Conservation (phyloP, 2,888 invertebrate genomes). For the Pseudanteris insignis region DNA sequence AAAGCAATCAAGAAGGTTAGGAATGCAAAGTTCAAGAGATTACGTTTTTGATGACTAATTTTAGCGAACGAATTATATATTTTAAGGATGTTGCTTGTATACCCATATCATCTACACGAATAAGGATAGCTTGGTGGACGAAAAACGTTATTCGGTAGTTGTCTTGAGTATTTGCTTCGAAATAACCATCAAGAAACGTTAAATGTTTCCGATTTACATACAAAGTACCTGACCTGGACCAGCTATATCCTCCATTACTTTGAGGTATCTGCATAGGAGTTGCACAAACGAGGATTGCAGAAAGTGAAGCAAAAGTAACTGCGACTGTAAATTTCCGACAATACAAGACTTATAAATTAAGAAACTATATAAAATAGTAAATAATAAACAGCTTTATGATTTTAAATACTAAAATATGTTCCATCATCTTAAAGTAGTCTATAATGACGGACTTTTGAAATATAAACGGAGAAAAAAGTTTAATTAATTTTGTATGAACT, state of each 20-base stretch:
- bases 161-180: conserved; percentile 50
- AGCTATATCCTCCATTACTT: conserved; percentile 20
- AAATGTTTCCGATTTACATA: conserved; percentile 55
- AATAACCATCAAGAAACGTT: conserved; percentile 53
- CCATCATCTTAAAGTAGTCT: too few relatives aligned
- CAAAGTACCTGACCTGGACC: conserved; percentile 50
- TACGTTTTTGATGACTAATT: conserved; percentile 28
- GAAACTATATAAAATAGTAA: too few relatives aligned
- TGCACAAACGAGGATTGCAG: conserved; percentile 24
- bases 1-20: too few relatives aligned
- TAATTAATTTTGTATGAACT: too few relatives aligned
- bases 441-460: too few relatives aligned
- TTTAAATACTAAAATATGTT: too few relatives aligned
- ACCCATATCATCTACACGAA: conserved; percentile 21
- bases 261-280: conserved; percentile 35
- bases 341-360: too few relatives aligned
- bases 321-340: too few relatives aligned
- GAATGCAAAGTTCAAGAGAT: too few relatives aligned
- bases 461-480: too few relatives aligned
- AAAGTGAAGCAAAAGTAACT: conserved; percentile 18
- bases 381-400: too few relatives aligned
- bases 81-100: conserved; percentile 20
- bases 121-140: conserved; percentile 24
- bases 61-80: conserved; percentile 29
- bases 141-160: conserved; percentile 33